Percentiles rank a stretch among this genome's conserved stretches.
Conservation (phyloP, 2,797 vertebrate genomes). For the Poecilia gillii region DNA sequence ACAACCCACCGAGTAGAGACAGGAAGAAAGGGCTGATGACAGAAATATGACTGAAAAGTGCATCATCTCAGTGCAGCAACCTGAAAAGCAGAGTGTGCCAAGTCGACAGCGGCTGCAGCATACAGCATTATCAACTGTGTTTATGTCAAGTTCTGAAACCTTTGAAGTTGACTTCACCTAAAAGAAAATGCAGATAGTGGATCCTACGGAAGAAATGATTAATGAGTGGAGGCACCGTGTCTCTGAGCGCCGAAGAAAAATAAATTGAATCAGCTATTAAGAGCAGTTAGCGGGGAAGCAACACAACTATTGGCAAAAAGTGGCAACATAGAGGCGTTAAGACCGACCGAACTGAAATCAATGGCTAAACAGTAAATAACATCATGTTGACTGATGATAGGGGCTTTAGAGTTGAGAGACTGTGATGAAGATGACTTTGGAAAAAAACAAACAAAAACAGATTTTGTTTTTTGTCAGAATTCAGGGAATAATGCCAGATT, state of each 20-base stretch:
- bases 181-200: not conserved
- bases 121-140: not conserved
- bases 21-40: conserved; percentile 1
- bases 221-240: not conserved
- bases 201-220: not conserved
- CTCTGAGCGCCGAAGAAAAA: not conserved
- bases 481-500: too few species aligned
- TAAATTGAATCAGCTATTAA: not conserved
- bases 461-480: too few species aligned
- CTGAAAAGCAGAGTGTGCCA: not conserved
- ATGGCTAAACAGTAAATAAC: not conserved
- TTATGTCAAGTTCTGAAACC: not conserved
- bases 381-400: not conserved
- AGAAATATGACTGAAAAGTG: conserved; percentile 6
- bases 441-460: too few species aligned
- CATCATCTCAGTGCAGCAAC: not conserved
- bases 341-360: not conserved
- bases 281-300: not conserved
- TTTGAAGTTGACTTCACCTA: not conserved
- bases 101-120: not conserved
- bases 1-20: conserved; percentile 8
- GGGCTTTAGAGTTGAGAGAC: not conserved
- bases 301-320: not conserved
- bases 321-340: not conserved
- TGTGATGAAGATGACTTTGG: too few species aligned